Base-by-base conservation (phyloP, 30 jellyfish, hydroid and myxozoan species). In the Hydractinia symbiolongicarpus region DNA sequence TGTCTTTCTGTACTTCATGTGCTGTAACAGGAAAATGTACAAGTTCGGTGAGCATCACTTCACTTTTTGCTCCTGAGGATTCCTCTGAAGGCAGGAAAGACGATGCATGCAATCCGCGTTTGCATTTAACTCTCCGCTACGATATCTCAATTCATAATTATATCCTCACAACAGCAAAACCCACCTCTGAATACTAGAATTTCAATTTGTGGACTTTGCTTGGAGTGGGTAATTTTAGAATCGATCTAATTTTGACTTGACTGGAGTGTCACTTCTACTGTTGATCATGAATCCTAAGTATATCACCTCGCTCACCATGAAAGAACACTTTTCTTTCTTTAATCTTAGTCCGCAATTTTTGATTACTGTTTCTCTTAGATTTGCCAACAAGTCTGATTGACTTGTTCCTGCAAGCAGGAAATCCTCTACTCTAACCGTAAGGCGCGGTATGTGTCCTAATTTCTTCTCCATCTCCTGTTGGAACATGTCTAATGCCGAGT, bases 131-230 rank as follows among this genome's bases (percentile, higher is more conserved):
- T 72, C 70, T 19, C 88, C 80, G 5, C 67, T 54, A 10, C 95
- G 15, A 15, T 11, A 72, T 40, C 61, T 50, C 54, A 85, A 50
- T 7, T 49, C 67, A 53, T 79, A 85, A 21, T 68, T 15, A 55
- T 67, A 82, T 14, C 82, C 79, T 20, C 51, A 58, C 21, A 86
- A 51, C 9, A 83, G 57, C 7, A 86, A 50, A 20, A 95, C 95
- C 95, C 95, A 82, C 7, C 91, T 53, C 66, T 55, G 95, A 17
- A 83, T 60, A 53, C 91, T 57, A 85, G 50, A 86, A 78, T 54
- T 80, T 78, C n/a, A 80, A 72, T 62, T 78, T 77, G 17, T 86
- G 66, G 69, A 60, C 85, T 58, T 79, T 73, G 4, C 30, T 49
- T 40, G 95, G 93, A 49, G 50, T 56, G 10, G 88, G 93, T 51